A percentile compares a stretch with the other conserved stretches of the same genome.
Conservation (phyloP, 2,888 invertebrate genomes). For the Orgyia antiqua region DNA sequence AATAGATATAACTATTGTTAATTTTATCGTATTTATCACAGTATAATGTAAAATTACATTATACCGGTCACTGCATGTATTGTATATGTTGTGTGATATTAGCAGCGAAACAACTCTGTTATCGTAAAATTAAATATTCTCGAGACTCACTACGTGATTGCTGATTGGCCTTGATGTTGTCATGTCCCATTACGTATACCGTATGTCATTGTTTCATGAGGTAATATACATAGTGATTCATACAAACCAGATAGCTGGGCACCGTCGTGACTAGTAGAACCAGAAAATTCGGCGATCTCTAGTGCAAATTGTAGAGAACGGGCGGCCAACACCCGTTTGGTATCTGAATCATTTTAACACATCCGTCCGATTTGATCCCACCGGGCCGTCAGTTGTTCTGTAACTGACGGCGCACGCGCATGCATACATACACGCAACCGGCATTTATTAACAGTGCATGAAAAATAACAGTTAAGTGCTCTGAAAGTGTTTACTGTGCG, state of each 20-base stretch:
- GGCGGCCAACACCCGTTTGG: slow-evolving; percentile 41
- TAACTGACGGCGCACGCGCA: slow-evolving; percentile 56
- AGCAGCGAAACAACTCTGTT: no score
- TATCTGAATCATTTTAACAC: slow-evolving; percentile 56
- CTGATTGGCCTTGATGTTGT: background rate
- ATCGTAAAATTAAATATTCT: no score
- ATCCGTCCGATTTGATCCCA: slow-evolving; percentile 44
- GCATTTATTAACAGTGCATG: slow-evolving; percentile 57
- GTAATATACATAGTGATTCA: slow-evolving; percentile 49
- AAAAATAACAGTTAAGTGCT: slow-evolving; percentile 51
- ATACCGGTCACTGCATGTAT: no score
- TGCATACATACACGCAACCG: slow-evolving; percentile 51
- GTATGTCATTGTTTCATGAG: slow-evolving; percentile 25
- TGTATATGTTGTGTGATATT: no score
- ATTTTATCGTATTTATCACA: no score
- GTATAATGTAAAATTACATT: no score
- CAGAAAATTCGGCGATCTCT: slow-evolving; percentile 17
- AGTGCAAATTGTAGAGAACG: slow-evolving; percentile 47
- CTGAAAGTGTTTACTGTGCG: slow-evolving; percentile 42
- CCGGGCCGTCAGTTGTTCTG: slow-evolving; percentile 37
- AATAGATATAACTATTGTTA: no score
- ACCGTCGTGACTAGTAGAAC: slow-evolving; percentile 8
- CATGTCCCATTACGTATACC: background rate
- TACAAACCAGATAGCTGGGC: slow-evolving; percentile 25
- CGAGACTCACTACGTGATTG: background rate